Percentiles rank a stretch among this genome's conserved stretches.
phyloP scores from a whole-genome alignment of 1,140 invertebrate species.

The Drosophila auraria region DNA sequence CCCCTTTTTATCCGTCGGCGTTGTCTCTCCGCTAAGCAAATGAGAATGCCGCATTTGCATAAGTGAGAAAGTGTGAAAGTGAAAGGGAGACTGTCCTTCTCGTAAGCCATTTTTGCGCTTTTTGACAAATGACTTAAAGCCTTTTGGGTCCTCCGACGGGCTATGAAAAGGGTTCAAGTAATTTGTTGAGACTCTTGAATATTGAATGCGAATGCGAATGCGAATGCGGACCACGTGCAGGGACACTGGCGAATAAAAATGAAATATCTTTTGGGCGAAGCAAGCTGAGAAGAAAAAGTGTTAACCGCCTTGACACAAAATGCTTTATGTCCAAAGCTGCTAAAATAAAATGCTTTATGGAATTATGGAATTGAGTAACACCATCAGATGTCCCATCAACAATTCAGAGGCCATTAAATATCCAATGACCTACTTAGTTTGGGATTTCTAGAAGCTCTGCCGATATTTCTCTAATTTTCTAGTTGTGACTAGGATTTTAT shows the following conservation, averaged over 20 bases:
- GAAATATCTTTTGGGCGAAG: conserved; percentile 55
- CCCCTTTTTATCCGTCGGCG: conserved; percentile 23
- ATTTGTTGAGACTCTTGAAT: conserved; percentile 81
- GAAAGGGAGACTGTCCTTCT: conserved; percentile 25
- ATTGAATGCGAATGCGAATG: conserved; percentile 76
- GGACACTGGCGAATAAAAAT: conserved; percentile 61
- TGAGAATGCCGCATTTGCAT: conserved; percentile 70
- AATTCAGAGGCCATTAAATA: conserved; percentile 43
- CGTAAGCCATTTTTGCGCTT: conserved; percentile 67
- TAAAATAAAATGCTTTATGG: conserved; percentile 28
- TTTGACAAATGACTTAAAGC: conserved; percentile 83
- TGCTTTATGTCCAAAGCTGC: conserved; percentile 34
- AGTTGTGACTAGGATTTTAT: neutral
- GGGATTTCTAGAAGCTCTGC: neutral
- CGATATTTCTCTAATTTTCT: too few species aligned
- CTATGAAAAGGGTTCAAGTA: conserved; percentile 79
- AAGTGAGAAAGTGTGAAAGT: conserved; percentile 79
- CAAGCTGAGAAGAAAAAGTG: conserved; percentile 20
- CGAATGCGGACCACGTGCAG: conserved; percentile 58
- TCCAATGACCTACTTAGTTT: conserved; percentile 8
- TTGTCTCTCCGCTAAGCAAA: conserved; percentile 52
- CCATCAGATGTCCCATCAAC: conserved; percentile 38
- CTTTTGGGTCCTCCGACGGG: conserved; percentile 61
- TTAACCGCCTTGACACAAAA: conserved; percentile 17
- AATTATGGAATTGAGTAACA: conserved; percentile 32